Percentiles rank a stretch among this genome's conserved stretches.
These are phyloP conservation scores for Ormyrus pomaceus DNA, from an alignment of 2,888 invertebrate species.

Conservation along the genomic window DNA sequence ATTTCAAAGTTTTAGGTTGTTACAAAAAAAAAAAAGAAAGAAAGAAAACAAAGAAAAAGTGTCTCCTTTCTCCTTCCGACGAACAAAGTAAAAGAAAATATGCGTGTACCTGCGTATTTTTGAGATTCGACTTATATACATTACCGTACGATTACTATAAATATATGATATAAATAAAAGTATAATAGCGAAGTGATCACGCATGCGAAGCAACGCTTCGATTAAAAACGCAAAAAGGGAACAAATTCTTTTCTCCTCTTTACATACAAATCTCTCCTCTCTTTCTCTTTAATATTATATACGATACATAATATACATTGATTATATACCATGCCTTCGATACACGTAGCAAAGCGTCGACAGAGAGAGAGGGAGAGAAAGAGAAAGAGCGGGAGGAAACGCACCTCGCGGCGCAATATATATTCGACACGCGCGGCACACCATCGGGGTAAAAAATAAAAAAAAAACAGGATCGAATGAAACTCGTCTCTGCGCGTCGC, in stretches of 20 bases:
- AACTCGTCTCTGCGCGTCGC: slow-evolving; percentile 26
- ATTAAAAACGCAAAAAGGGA: slow-evolving; percentile 54
- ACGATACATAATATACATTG: slow-evolving; percentile 35
- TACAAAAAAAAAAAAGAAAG: background rate
- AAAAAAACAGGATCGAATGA: slow-evolving; percentile 9
- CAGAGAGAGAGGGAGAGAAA: slow-evolving; percentile 3
- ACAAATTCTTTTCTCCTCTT: slow-evolving; percentile 54
- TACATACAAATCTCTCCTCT: slow-evolving; percentile 15
- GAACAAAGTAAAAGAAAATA: slow-evolving; percentile 25
- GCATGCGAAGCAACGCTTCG: slow-evolving; percentile 41
- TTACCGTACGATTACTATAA: slow-evolving; percentile 19
- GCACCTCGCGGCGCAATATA: slow-evolving; percentile 4
- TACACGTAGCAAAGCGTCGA: background rate
- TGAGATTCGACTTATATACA: slow-evolving; percentile 45
- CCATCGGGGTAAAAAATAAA: background rate
- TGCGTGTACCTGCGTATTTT: slow-evolving; percentile 53
- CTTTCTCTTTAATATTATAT: slow-evolving; percentile 21
- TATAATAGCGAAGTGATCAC: slow-evolving; percentile 38
- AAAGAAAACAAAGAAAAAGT: no score
- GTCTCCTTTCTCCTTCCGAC: slow-evolving; percentile 20
- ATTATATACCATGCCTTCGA: slow-evolving; percentile 35
- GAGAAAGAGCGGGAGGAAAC: slow-evolving; percentile 10
- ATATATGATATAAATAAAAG: background rate
- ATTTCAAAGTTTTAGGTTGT: slow-evolving; percentile 4
- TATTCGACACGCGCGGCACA: slow-evolving; percentile 7